phyloP scores from a whole-genome alignment of 2,113 vertebrate genomes.

The Macrotis lagotis region DNA sequence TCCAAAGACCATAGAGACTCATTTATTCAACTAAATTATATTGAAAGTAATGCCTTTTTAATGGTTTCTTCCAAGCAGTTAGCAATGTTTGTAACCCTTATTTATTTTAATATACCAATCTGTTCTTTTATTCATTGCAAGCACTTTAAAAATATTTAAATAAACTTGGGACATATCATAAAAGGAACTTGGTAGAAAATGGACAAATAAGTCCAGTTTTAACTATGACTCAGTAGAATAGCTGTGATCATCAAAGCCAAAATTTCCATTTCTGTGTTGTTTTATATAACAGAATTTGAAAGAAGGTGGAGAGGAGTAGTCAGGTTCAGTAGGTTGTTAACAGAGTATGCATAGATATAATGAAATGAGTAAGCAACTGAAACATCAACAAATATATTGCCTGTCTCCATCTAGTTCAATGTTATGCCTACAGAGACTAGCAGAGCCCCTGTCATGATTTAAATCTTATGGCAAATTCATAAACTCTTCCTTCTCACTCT shows the following conservation, averaged over 20 bases:
- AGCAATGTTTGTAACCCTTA: constrained; percentile 12
- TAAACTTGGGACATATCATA: not conserved
- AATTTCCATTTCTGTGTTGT: constrained; percentile 50
- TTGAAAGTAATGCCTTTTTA: constrained; percentile 50
- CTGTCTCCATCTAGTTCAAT: constrained; percentile 71
- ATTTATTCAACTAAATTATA: not conserved
- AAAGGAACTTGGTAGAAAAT: constrained; percentile 10
- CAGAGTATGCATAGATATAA: constrained; percentile 67
- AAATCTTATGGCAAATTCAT: constrained; percentile 83
- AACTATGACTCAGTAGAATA: constrained; percentile 3
- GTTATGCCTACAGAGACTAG: constrained; percentile 78
- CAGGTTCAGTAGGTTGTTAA: constrained; percentile 68
- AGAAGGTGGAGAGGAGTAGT: not conserved
- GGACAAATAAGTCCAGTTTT: constrained; percentile 41
- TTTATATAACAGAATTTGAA: constrained; percentile 28
- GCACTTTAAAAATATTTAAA: constrained; percentile 27
- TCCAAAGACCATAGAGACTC: not conserved
- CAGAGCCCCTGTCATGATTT: constrained; percentile 71
- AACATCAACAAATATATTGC: constrained; percentile 61
- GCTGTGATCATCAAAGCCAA: not conserved
- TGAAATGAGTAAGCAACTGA: constrained; percentile 71
- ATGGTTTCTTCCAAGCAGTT: constrained; percentile 21
- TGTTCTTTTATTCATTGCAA: constrained; percentile 37
- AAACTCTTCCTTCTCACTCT: constrained; percentile 78
- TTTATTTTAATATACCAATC: constrained; percentile 32